These are phyloP conservation scores for Agrochola lota DNA, from an alignment of 2,888 invertebrate species.

Conservation along the genomic window DNA sequence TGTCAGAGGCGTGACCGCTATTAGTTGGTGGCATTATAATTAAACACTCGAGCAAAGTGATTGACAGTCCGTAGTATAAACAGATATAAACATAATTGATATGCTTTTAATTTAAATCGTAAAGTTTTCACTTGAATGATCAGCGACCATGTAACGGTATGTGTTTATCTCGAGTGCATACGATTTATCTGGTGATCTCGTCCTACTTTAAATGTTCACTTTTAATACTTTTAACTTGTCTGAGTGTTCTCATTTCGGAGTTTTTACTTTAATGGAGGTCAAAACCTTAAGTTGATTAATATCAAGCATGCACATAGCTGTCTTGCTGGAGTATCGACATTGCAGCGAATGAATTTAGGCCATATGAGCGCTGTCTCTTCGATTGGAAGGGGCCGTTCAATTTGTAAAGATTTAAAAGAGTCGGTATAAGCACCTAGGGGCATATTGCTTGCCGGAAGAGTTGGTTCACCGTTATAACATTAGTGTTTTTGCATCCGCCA, in stretches of 20 bases:
- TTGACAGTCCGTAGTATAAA: slow-evolving; percentile 75
- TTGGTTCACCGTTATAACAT: slow-evolving; percentile 84
- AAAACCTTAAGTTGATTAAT: slow-evolving; percentile 75
- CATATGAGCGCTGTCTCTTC: slow-evolving; percentile 70
- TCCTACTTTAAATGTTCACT: slow-evolving; percentile 73
- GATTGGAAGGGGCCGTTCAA: slow-evolving; percentile 76
- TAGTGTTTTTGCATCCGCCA: slow-evolving; percentile 88
- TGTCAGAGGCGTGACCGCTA: slow-evolving; percentile 75
- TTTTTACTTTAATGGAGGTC: slow-evolving; percentile 70
- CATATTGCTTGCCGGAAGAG: slow-evolving; percentile 79
- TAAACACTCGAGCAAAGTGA: slow-evolving; percentile 73
- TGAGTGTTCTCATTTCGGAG: slow-evolving; percentile 65
- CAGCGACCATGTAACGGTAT: slow-evolving; percentile 74
- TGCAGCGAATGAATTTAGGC: slow-evolving; percentile 70
- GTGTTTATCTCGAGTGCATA: slow-evolving; percentile 68
- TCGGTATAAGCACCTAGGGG: slow-evolving; percentile 64
- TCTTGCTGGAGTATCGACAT: slow-evolving; percentile 64
- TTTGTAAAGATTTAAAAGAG: slow-evolving; percentile 76
- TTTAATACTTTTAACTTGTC: slow-evolving; percentile 74
- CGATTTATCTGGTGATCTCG: slow-evolving; percentile 73
- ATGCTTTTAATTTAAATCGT: slow-evolving; percentile 78
- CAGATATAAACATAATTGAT: slow-evolving; percentile 79
- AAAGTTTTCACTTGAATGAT: slow-evolving; percentile 77
- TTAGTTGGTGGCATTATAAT: slow-evolving; percentile 70
- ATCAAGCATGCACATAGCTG: slow-evolving; percentile 70